Percentiles rank a stretch among this genome's conserved stretches.
phyloP scores from a whole-genome alignment of 2,113 vertebrate species.

The Chauna torquata region DNA sequence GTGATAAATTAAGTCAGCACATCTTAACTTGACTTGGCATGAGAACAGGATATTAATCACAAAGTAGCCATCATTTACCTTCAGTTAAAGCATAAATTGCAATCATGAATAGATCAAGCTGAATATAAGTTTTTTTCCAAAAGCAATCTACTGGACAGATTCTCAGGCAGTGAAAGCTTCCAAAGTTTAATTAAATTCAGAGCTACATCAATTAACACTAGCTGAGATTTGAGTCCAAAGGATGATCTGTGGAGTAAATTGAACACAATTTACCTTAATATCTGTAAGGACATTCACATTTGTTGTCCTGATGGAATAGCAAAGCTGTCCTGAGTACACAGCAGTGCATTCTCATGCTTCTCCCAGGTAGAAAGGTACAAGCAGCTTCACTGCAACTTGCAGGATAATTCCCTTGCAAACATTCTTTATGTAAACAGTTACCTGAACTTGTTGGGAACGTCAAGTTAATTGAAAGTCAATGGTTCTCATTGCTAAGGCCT shows the following conservation, averaged over 20 bases:
- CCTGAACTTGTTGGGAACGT: background rate
- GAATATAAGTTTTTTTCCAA: slow-evolving; percentile 1
- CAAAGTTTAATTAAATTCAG: slow-evolving; percentile 58
- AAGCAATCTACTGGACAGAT: slow-evolving; percentile 25
- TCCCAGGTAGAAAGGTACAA: background rate
- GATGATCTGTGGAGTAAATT: background rate
- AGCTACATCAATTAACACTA: slow-evolving; percentile 16
- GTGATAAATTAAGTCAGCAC: slow-evolving; percentile 38
- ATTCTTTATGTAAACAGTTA: background rate
- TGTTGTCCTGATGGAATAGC: background rate
- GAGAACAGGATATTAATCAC: slow-evolving; percentile 27
- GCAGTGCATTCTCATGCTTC: background rate
- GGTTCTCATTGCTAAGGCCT: background rate
- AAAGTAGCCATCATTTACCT: slow-evolving; percentile 25
- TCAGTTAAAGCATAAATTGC: slow-evolving; percentile 40
- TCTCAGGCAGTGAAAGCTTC: slow-evolving; percentile 12
- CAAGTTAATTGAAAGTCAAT: background rate
- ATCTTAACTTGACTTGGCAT: slow-evolving; percentile 28
- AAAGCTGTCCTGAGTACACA: background rate
- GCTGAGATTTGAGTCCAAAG: background rate
- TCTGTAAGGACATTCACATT: background rate
- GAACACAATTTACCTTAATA: background rate
- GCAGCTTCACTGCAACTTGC: background rate
- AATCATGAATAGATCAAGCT: background rate
- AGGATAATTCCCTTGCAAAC: background rate